Conservation (phyloP, 2,888 invertebrate genomes). For the Mongoloraphidia duomilia region DNA sequence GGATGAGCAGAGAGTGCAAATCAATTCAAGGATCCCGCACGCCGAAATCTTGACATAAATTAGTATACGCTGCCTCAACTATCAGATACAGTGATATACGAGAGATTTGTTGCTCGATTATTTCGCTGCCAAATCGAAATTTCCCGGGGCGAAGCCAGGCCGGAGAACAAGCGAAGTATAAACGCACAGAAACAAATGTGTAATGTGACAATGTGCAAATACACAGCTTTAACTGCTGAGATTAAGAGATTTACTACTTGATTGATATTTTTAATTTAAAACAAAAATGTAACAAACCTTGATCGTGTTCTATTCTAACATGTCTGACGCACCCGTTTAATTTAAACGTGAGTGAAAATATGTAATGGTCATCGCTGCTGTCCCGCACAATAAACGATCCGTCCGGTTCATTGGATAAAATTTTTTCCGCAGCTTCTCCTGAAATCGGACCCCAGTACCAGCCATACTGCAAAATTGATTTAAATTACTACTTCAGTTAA, state of each 20-base stretch:
- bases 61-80: too few relatives aligned
- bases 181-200: too few relatives aligned
- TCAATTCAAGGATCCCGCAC: too few relatives aligned
- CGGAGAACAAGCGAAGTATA: too few relatives aligned
- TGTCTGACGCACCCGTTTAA: slow-evolving; percentile 79
- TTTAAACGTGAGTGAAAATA: slow-evolving; percentile 86
- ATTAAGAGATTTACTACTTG: neutral
- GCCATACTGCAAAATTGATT: slow-evolving; percentile 48
- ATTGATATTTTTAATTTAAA: neutral
- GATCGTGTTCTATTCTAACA: slow-evolving; percentile 88
- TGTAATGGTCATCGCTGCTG: slow-evolving; percentile 89
- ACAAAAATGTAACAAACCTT: slow-evolving; percentile 44
- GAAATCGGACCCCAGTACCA: slow-evolving; percentile 95
- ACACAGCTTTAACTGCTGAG: too few relatives aligned
- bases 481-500: slow-evolving; percentile 7
- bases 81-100: too few relatives aligned
- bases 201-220: too few relatives aligned
- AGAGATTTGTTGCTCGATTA: too few relatives aligned
- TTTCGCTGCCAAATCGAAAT: too few relatives aligned
- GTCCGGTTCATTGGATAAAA: slow-evolving; percentile 81
- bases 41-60: too few relatives aligned
- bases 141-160: too few relatives aligned
- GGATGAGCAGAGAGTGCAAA: too few relatives aligned
- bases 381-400: slow-evolving; percentile 89
- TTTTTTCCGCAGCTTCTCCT: slow-evolving; percentile 81